These are phyloP conservation scores for Orgyia antiqua DNA, from an alignment of 2,888 invertebrate species.

Conservation along the genomic window DNA sequence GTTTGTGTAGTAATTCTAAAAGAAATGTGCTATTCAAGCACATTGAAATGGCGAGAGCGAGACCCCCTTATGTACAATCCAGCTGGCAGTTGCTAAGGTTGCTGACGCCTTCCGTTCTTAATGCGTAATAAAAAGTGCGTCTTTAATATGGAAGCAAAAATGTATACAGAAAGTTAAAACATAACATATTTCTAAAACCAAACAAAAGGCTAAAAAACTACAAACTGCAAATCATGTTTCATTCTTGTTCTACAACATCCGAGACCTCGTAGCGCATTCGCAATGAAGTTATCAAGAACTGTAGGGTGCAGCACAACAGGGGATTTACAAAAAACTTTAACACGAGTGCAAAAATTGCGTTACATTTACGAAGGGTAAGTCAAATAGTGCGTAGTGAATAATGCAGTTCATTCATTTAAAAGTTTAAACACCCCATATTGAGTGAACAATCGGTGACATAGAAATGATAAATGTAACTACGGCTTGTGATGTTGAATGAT, in stretches of 20 bases:
- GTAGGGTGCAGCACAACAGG: slow-evolving; percentile 44
- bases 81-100: no score
- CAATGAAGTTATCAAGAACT: slow-evolving; percentile 74
- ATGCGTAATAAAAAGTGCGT: no score
- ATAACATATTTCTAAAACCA: no score
- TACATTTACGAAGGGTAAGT: slow-evolving; percentile 44
- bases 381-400: slow-evolving; percentile 71
- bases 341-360: slow-evolving; percentile 46
- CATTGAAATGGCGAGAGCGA: no score
- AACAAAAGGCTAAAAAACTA: no score
- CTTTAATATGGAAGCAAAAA: no score
- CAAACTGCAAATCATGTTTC: no score
- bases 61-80: no score
- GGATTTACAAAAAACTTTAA: slow-evolving; percentile 55
- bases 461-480: slow-evolving; percentile 54
- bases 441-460: slow-evolving; percentile 53
- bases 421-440: slow-evolving; percentile 69
- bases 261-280: slow-evolving; percentile 33
- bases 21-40: no score
- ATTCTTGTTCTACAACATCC: slow-evolving; percentile 43
- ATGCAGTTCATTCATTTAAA: slow-evolving; percentile 64
- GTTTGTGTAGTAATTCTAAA: no score
- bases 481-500: slow-evolving; percentile 23
- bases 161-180: no score
- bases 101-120: no score